Conservation (phyloP, 2,888 invertebrate genomes). For the Agrotis puta region DNA sequence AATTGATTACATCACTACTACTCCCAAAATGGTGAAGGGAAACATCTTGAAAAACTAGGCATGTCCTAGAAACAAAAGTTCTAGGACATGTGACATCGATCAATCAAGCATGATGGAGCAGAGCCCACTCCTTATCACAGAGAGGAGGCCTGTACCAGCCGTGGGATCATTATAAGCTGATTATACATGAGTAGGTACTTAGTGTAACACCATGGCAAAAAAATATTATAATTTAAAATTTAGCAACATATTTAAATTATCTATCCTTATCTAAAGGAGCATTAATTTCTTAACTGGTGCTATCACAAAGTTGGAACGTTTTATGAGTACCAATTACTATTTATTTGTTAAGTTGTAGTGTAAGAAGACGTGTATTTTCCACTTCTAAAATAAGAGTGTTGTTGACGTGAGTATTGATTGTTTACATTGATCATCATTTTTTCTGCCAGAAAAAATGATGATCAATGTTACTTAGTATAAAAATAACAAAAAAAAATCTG, state of each 20-base stretch:
- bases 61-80: too few relatives aligned
- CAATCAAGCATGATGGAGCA: too few relatives aligned
- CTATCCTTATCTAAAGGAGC: conserved; percentile 61
- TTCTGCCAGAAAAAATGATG: too few relatives aligned
- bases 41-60: too few relatives aligned
- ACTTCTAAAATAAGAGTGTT: neutral
- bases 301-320: conserved; percentile 44
- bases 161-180: neutral
- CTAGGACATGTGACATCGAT: too few relatives aligned
- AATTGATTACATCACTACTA: too few relatives aligned
- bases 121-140: too few relatives aligned
- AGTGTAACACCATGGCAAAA: neutral
- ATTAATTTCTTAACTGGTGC: conserved; percentile 57
- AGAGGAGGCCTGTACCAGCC: too few relatives aligned
- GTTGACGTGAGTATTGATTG: conserved; percentile 27
- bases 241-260: conserved; percentile 55
- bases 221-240: conserved; percentile 16
- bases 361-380: conserved; percentile 31
- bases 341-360: conserved; percentile 25
- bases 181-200: neutral
- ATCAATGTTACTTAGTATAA: too few relatives aligned
- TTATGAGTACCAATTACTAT: conserved; percentile 41
- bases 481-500: too few relatives aligned
- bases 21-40: too few relatives aligned
- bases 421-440: neutral